These are phyloP conservation scores for Malacoctenus gilli DNA, from an alignment of 2,797 vertebrate species.

Conservation along the genomic window DNA sequence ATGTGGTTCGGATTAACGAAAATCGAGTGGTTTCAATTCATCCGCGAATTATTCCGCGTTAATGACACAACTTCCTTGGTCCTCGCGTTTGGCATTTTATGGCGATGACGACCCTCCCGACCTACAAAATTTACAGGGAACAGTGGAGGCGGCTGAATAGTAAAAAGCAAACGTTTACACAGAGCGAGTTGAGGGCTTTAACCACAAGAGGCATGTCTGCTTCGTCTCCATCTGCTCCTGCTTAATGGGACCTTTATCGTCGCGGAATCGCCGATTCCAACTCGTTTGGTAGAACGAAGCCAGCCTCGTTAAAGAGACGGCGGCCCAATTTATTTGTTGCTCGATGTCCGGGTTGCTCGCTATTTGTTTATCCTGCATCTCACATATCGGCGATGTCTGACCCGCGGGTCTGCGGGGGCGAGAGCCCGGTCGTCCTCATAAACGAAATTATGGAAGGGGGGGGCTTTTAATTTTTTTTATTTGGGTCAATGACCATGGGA, in stretches of 20 bases:
- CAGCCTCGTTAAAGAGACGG: conserved; percentile 44
- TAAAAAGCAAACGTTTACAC: conserved; percentile 63
- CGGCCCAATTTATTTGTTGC: conserved; percentile 56
- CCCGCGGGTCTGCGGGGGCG: conserved; percentile 38
- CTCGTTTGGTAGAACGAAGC: conserved; percentile 47
- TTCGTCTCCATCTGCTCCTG: conserved; percentile 69
- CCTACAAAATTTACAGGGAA: conserved; percentile 44
- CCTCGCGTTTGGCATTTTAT: conserved; percentile 30
- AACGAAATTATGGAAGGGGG: conserved; percentile 29
- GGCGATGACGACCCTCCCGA: conserved; percentile 41
- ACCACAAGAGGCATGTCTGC: conserved; percentile 22
- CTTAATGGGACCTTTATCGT: conserved; percentile 60
- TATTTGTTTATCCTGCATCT: conserved; percentile 58
- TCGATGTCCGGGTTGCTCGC: conserved; percentile 57
- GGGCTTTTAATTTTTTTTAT: conserved; percentile 52
- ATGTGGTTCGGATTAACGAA: conserved; percentile 42
- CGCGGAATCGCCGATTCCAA: conserved; percentile 36
- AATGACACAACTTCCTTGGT: conserved; percentile 41
- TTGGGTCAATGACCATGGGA: conserved; percentile 53
- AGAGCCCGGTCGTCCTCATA: conserved; percentile 30
- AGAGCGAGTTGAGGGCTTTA: conserved; percentile 44
- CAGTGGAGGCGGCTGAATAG: conserved; percentile 47
- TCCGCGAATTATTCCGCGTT: conserved; percentile 35
- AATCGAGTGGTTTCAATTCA: conserved; percentile 35
- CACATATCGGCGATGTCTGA: conserved; percentile 35